phyloP scores from a whole-genome alignment of 2,888 invertebrate species.

The Muscina levida region DNA sequence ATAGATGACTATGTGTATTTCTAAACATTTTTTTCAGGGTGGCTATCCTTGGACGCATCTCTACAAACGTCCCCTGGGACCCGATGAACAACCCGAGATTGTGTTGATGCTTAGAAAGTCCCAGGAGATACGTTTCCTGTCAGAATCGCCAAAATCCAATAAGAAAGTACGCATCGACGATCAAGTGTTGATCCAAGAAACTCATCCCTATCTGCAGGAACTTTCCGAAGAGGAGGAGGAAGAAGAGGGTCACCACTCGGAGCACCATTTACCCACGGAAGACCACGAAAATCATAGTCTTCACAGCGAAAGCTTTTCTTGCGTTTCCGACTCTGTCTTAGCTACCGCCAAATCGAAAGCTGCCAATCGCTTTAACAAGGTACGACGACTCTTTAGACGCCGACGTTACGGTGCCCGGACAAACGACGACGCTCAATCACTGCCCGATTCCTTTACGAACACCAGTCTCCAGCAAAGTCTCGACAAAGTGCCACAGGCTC shows the following conservation, averaged over 20 bases:
- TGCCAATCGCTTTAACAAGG: slow-evolving; percentile 72
- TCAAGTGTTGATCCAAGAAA: slow-evolving; percentile 79
- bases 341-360: slow-evolving; percentile 75
- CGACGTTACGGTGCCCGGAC: slow-evolving; percentile 74
- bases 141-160: slow-evolving; percentile 79
- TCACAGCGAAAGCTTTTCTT: slow-evolving; percentile 78
- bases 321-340: slow-evolving; percentile 78
- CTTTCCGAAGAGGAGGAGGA: slow-evolving; percentile 76
- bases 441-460: slow-evolving; percentile 76
- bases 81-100: slow-evolving; percentile 79
- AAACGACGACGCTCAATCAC: slow-evolving; percentile 76
- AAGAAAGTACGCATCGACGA: slow-evolving; percentile 80
- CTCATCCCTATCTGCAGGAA: slow-evolving; percentile 79
- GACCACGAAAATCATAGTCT: slow-evolving; percentile 71
- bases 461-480: slow-evolving; percentile 74
- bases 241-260: slow-evolving; percentile 49
- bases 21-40: too few relatives aligned
- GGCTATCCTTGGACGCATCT: slow-evolving; percentile 91
- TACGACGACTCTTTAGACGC: slow-evolving; percentile 82
- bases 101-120: slow-evolving; percentile 77
- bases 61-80: slow-evolving; percentile 83
- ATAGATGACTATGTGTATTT: too few relatives aligned
- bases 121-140: slow-evolving; percentile 77
- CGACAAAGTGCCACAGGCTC: slow-evolving; percentile 60
- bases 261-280: slow-evolving; percentile 60